phyloP scores from a whole-genome alignment of 2,113 vertebrate species.

The Clarias gariepinus region DNA sequence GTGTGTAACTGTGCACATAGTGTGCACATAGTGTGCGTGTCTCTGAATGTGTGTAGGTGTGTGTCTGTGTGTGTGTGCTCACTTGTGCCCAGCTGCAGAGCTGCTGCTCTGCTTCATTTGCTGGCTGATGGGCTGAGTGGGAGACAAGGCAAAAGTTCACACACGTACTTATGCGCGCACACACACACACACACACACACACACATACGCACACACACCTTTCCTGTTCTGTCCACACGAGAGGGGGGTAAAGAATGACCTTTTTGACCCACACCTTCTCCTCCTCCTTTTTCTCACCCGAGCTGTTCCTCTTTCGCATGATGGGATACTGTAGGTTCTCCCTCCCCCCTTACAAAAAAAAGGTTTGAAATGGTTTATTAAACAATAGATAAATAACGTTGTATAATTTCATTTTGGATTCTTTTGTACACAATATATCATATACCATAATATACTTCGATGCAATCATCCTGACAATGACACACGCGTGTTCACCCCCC shows the following conservation, averaged over 20 bases:
- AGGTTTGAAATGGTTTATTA: not conserved
- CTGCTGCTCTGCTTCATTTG: slow-evolving; percentile 89
- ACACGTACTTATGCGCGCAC: slow-evolving; percentile 52
- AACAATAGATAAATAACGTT: not conserved
- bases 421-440: not conserved
- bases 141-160: slow-evolving; percentile 88
- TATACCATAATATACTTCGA: not conserved
- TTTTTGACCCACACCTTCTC: slow-evolving; percentile 49
- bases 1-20: slow-evolving; percentile 68
- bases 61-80: slow-evolving; percentile 40
- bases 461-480: not conserved
- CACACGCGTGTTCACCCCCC: not conserved
- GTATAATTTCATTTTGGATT: not conserved
- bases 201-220: slow-evolving; percentile 62
- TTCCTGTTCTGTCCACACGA: slow-evolving; percentile 88
- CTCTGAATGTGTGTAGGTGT: slow-evolving; percentile 24
- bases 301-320: not conserved
- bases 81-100: slow-evolving; percentile 79
- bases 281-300: not conserved
- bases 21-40: slow-evolving; percentile 16
- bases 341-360: not conserved
- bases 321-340: not conserved
- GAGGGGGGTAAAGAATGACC: slow-evolving; percentile 59
- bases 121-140: slow-evolving; percentile 87
- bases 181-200: slow-evolving; percentile 54